Conservation (phyloP, 1,140 invertebrate species). For the Zaprionus inermis region DNA sequence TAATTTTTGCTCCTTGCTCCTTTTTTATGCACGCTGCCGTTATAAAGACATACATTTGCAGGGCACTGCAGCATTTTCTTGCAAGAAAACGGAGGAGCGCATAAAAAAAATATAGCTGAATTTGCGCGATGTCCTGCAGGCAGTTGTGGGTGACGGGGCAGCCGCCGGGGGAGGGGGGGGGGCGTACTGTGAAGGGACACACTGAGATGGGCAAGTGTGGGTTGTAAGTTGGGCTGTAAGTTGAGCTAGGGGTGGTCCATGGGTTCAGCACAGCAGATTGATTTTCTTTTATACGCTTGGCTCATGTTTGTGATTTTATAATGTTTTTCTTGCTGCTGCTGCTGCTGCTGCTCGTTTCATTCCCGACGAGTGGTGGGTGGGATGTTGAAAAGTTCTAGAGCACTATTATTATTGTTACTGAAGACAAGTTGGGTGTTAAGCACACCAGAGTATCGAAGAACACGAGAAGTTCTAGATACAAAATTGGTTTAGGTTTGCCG, state of each 20-base stretch:
- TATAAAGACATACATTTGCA: slow-evolving; percentile 80
- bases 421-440: slow-evolving; percentile 28
- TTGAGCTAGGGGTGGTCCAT: slow-evolving; percentile 12
- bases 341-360: slow-evolving; percentile 15
- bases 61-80: slow-evolving; percentile 78
- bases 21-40: slow-evolving; percentile 71
- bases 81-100: slow-evolving; percentile 65
- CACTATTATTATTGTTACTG: slow-evolving; percentile 33
- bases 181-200: neutral
- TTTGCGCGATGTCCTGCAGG: slow-evolving; percentile 64
- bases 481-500: neutral
- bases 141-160: slow-evolving; percentile 17
- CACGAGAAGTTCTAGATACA: neutral
- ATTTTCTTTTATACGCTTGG: slow-evolving; percentile 72
- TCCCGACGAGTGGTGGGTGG: neutral
- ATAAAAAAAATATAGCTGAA: slow-evolving; percentile 76
- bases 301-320: slow-evolving; percentile 74
- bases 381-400: slow-evolving; percentile 42
- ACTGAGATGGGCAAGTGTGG: slow-evolving; percentile 8
- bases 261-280: slow-evolving; percentile 54
- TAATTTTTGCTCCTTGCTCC: slow-evolving; percentile 66
- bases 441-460: neutral
- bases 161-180: neutral
- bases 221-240: neutral
- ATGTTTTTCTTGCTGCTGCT: slow-evolving; percentile 48